phyloP scores from a whole-genome alignment of 2,888 invertebrate genomes.

The Melangyna quadrimaculata region DNA sequence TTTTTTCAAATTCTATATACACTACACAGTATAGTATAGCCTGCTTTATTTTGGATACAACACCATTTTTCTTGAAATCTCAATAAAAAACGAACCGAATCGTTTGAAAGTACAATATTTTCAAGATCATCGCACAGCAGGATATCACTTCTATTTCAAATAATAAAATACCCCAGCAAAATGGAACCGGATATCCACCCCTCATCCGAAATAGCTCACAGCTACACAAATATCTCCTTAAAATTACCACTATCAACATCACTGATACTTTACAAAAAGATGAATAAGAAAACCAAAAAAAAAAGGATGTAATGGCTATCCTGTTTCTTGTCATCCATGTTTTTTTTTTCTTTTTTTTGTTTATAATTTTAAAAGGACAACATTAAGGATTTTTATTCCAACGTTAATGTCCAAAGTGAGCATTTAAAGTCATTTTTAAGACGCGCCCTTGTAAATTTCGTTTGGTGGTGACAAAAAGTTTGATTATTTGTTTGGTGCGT shows the following conservation, averaged over 20 bases:
- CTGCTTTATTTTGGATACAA: not conserved
- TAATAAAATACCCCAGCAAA: slow-evolving; percentile 59
- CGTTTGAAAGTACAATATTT: slow-evolving; percentile 35
- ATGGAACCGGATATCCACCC: slow-evolving; percentile 52
- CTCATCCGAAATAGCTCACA: slow-evolving; percentile 1
- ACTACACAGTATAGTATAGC: not conserved
- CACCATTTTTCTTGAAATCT: not conserved
- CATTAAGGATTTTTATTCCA: slow-evolving; percentile 50
- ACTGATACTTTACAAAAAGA: slow-evolving; percentile 34
- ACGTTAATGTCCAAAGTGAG: slow-evolving; percentile 63
- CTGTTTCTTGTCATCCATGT: slow-evolving; percentile 42
- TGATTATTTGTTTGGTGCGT: slow-evolving; percentile 33
- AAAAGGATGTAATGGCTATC: slow-evolving; percentile 64
- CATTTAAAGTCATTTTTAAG: slow-evolving; percentile 64
- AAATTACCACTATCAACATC: slow-evolving; percentile 53
- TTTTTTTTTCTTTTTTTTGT: no score
- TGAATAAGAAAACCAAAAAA: slow-evolving; percentile 7
- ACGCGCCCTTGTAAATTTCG: slow-evolving; percentile 43
- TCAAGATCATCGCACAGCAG: slow-evolving; percentile 63
- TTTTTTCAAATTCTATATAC: not conserved
- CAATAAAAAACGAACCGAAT: slow-evolving; percentile 1
- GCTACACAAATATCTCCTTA: slow-evolving; percentile 11
- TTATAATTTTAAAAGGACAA: slow-evolving; percentile 33
- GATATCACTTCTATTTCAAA: slow-evolving; percentile 56
- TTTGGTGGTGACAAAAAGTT: slow-evolving; percentile 30